Percentiles rank a stretch among this genome's conserved stretches.
phyloP scores from a whole-genome alignment of 2,888 invertebrate genomes.

The Yponomeuta plumbellus region DNA sequence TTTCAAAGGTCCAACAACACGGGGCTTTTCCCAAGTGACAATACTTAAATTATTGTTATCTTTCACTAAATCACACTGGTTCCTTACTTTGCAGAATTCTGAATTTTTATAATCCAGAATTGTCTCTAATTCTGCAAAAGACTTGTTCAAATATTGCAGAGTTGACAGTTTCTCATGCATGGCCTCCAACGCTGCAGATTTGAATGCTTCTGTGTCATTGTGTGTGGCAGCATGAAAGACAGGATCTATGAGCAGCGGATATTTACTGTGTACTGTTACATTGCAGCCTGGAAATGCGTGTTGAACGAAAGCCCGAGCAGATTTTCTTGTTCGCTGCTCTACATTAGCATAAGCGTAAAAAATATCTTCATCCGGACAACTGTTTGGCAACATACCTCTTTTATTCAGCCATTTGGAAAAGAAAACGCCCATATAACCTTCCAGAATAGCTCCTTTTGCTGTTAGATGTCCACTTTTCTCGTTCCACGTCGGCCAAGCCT shows the following conservation, averaged over 20 bases:
- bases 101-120: slow-evolving; percentile 57
- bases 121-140: slow-evolving; percentile 40
- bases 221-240: slow-evolving; percentile 56
- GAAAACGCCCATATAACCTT: slow-evolving; percentile 53
- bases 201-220: slow-evolving; percentile 29
- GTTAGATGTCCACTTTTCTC: slow-evolving; percentile 51
- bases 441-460: slow-evolving; percentile 46
- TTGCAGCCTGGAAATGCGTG: slow-evolving; percentile 54
- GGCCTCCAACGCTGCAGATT: not conserved
- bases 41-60: slow-evolving; percentile 44
- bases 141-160: slow-evolving; percentile 37
- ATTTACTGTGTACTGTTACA: slow-evolving; percentile 40
- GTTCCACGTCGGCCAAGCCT: slow-evolving; percentile 50
- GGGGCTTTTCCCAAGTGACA: slow-evolving; percentile 43
- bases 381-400: slow-evolving; percentile 34
- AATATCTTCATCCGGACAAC: slow-evolving; percentile 42
- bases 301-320: slow-evolving; percentile 50
- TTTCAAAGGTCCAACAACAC: slow-evolving; percentile 54
- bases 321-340: slow-evolving; percentile 51
- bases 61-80: slow-evolving; percentile 44
- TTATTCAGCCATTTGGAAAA: slow-evolving; percentile 41
- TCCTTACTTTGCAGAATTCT: slow-evolving; percentile 38
- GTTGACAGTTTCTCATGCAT: slow-evolving; percentile 30
- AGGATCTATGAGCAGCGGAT: slow-evolving; percentile 35
- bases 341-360: slow-evolving; percentile 58